These are phyloP conservation scores for Anoncus sp. DNA, from an alignment of 2,888 invertebrate genomes.

Conservation along the genomic window DNA sequence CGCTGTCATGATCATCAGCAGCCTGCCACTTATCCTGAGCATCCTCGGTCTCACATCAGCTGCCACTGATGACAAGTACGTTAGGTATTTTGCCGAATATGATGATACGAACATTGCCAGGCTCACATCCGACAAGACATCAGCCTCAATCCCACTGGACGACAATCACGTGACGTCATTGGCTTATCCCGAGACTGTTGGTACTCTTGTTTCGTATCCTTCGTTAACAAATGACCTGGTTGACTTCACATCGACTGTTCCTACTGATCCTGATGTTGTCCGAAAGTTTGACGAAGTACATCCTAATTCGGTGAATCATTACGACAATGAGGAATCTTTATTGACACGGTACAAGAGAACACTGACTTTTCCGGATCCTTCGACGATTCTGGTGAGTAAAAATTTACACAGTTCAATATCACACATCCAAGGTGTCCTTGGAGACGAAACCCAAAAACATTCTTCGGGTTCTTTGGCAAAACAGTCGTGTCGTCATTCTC, in stretches of 20 bases:
- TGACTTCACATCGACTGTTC: neutral
- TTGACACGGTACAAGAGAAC: constrained; percentile 66
- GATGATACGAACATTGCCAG: neutral
- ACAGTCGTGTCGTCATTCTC: no score
- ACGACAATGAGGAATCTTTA: neutral
- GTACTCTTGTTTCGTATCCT: constrained; percentile 5
- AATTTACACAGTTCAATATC: no score
- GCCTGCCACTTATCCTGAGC: neutral
- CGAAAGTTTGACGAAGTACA: neutral
- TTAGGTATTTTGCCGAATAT: neutral
- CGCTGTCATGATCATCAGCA: neutral
- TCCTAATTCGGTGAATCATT: neutral
- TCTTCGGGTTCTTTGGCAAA: no score
- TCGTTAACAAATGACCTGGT: neutral
- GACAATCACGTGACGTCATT: no score
- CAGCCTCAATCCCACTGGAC: no score
- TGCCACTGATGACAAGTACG: no score
- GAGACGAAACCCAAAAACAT: no score
- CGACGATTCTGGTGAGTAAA: constrained; percentile 76
- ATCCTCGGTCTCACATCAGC: neutral
- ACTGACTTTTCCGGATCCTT: constrained; percentile 73
- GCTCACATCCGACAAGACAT: no score
- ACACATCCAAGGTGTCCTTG: no score
- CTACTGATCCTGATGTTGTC: no score
- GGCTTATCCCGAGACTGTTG: neutral